These are phyloP conservation scores for Passer montanus DNA, from an alignment of 2,113 vertebrate genomes.

Conservation along the genomic window DNA sequence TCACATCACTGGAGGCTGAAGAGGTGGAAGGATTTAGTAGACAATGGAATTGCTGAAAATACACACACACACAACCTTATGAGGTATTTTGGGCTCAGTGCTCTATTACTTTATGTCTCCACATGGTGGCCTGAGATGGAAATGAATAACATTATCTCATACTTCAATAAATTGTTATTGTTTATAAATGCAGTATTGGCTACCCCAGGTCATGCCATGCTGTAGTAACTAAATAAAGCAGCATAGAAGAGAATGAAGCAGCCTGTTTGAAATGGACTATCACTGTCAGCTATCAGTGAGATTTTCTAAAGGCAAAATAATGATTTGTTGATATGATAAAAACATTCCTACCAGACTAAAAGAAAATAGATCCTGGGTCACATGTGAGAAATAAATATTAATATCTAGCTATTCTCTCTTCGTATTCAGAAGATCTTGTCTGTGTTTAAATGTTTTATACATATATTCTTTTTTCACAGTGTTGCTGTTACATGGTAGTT, in stretches of 20 bases:
- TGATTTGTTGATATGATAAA: neutral
- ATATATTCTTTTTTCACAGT: neutral
- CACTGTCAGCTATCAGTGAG: neutral
- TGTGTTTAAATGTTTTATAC: neutral
- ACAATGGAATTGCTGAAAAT: neutral
- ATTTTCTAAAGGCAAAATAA: neutral
- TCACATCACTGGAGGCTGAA: neutral
- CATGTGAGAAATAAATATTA: neutral
- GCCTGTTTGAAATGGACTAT: neutral
- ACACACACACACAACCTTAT: neutral
- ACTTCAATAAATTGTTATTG: neutral
- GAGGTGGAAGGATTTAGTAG: neutral
- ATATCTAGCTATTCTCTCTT: neutral
- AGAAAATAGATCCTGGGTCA: neutral
- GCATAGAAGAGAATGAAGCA: neutral
- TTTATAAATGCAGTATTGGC: neutral
- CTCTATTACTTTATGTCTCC: neutral
- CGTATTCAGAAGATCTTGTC: neutral
- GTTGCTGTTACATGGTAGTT: neutral
- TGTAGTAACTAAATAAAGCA: neutral
- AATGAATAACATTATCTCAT: neutral
- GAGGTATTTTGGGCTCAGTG: neutral
- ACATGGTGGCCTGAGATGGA: neutral
- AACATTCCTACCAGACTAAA: neutral
- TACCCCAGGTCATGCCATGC: neutral